A percentile compares a stretch with the other conserved stretches of the same genome.
phyloP scores from a whole-genome alignment of 2,113 vertebrate species.

The Montifringilla adamsi region DNA sequence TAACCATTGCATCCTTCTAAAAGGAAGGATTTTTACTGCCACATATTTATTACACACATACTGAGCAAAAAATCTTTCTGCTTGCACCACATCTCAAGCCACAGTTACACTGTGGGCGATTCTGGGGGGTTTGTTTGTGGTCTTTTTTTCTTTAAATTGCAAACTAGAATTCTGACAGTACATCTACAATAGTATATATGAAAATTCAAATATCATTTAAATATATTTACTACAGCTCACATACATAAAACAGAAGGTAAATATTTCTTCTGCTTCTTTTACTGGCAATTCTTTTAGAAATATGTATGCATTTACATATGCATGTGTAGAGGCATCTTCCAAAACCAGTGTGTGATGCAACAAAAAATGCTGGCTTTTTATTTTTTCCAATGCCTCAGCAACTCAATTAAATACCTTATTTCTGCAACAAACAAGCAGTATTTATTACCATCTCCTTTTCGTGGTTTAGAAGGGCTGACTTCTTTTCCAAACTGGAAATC shows the following conservation, averaged over 20 bases:
- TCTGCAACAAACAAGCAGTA: background rate
- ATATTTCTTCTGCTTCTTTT: background rate
- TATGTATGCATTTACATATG: accelerated
- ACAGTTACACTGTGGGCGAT: accelerated
- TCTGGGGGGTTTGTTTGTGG: accelerated
- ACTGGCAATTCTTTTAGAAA: background rate
- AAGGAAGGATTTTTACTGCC: background rate
- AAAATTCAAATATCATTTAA: background rate
- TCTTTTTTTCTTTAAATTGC: background rate
- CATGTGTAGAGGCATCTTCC: background rate
- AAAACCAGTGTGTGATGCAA: background rate
- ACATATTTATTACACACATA: background rate
- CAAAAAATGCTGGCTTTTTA: background rate
- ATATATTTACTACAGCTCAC: background rate
- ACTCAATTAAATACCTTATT: background rate
- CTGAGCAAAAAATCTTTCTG: background rate
- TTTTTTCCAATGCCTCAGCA: background rate
- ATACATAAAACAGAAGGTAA: background rate
- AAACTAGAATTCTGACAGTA: background rate
- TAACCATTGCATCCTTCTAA: background rate
- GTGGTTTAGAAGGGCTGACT: conserved; percentile 29
- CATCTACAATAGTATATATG: background rate
- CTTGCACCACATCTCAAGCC: background rate
- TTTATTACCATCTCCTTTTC: conserved; percentile 70
- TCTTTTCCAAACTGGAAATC: conserved; percentile 59